phyloP scores from a whole-genome alignment of 1,140 invertebrate genomes.

The Eumaeus atala region DNA sequence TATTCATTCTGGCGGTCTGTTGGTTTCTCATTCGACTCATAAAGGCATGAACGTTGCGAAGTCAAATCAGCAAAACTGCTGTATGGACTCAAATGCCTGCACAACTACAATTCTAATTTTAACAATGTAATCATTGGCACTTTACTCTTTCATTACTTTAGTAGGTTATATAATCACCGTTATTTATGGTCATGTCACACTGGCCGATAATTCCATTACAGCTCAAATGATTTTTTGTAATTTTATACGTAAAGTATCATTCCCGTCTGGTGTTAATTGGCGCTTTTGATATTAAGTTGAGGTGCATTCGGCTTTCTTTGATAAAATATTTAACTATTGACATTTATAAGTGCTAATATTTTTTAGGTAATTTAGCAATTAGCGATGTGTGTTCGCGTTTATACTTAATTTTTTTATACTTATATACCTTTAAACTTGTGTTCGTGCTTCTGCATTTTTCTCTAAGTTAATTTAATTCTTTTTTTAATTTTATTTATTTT shows the following conservation, averaged over 20 bases:
- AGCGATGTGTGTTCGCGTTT: slow-evolving; percentile 45
- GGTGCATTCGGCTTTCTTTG: not conserved
- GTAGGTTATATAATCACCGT: too few relatives aligned
- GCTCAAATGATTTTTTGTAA: slow-evolving; percentile 5
- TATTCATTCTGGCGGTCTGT: too few relatives aligned
- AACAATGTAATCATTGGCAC: too few relatives aligned
- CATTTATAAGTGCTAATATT: slow-evolving; percentile 6
- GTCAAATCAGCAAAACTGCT: too few relatives aligned
- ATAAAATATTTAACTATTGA: slow-evolving; percentile 3
- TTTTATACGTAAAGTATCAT: slow-evolving; percentile 6
- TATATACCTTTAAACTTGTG: slow-evolving; percentile 36
- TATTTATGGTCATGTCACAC: not conserved
- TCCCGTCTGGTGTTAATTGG: slow-evolving; percentile 1
- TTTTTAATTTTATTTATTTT: slow-evolving; percentile 46
- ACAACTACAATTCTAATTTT: too few relatives aligned
- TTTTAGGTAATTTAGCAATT: slow-evolving; percentile 52
- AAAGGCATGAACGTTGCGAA: too few relatives aligned
- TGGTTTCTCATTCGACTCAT: too few relatives aligned
- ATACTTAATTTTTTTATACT: slow-evolving; percentile 36
- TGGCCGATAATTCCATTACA: slow-evolving; percentile 1
- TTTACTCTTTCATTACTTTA: too few relatives aligned
- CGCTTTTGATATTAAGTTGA: too few relatives aligned
- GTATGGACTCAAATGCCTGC: too few relatives aligned
- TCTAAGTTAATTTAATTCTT: slow-evolving; percentile 34
- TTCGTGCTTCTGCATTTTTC: slow-evolving; percentile 52